phyloP scores from a whole-genome alignment of 2,888 invertebrate species.

The Cephus spinipes region DNA sequence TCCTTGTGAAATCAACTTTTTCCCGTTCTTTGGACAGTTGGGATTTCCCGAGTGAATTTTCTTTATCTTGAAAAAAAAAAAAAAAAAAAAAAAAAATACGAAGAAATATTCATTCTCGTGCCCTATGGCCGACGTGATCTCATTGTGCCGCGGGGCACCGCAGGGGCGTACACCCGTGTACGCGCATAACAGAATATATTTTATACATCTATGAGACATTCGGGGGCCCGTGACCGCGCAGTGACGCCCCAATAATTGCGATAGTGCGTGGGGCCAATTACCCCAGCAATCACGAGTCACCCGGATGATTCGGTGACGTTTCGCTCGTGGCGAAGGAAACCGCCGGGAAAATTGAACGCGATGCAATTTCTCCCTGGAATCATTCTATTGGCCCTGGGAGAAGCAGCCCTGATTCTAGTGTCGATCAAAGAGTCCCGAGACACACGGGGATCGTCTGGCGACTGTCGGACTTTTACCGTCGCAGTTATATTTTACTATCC shows the following conservation, averaged over 20 bases:
- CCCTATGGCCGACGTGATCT: no score
- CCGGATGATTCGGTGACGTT: slow-evolving; percentile 31
- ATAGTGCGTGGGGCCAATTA: slow-evolving; percentile 36
- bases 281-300: slow-evolving; percentile 37
- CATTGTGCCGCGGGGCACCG: not conserved
- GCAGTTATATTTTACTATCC: not conserved
- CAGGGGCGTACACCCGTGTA: not conserved
- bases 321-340: slow-evolving; percentile 17
- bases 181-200: not conserved
- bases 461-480: not conserved
- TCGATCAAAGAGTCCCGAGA: not conserved
- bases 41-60: no score
- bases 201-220: not conserved
- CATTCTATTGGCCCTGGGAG: not conserved
- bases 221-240: not conserved
- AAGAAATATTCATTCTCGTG: not conserved
- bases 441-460: no score
- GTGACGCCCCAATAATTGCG: slow-evolving; percentile 32
- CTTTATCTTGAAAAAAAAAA: no score
- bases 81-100: not conserved
- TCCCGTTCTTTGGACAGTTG: not conserved
- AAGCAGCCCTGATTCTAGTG: not conserved
- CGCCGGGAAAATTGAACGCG: not conserved
- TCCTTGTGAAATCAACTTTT: not conserved
- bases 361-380: not conserved